phyloP scores from a whole-genome alignment of 2,113 vertebrate genomes.

The Mystacornis crossleyi region DNA sequence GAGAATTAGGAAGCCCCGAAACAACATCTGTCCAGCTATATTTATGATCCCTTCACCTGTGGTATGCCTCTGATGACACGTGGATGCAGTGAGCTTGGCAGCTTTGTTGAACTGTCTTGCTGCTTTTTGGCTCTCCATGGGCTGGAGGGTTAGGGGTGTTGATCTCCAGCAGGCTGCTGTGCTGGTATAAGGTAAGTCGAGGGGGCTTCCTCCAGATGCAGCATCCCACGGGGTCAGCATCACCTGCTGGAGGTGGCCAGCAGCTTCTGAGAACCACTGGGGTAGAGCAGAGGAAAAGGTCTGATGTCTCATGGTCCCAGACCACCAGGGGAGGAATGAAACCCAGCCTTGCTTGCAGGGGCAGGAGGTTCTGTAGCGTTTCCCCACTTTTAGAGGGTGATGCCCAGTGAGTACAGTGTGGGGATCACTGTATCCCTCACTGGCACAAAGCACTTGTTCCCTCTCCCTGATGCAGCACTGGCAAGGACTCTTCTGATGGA shows the following conservation, averaged over 20 bases:
- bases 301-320: accelerated
- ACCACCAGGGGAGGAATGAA: not conserved
- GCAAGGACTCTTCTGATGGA: not conserved
- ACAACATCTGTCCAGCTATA: not conserved
- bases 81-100: not conserved
- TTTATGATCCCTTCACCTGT: not conserved
- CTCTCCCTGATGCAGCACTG: not conserved
- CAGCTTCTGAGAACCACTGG: not conserved
- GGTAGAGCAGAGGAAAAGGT: not conserved
- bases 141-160: not conserved
- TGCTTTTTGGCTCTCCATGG: not conserved
- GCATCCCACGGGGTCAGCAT: not conserved
- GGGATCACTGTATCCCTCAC: accelerated
- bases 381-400: not conserved
- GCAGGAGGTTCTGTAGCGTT: not conserved
- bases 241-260: not conserved
- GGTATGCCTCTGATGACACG: not conserved
- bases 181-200: not conserved
- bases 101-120: not conserved
- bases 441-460: not conserved
- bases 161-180: not conserved
- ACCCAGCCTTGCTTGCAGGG: not conserved
- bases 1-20: not conserved
- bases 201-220: not conserved
- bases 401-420: not conserved